A percentile compares a stretch with the other conserved stretches of the same genome.
Conservation (phyloP, 2,888 invertebrate genomes). For the Patella depressa region DNA sequence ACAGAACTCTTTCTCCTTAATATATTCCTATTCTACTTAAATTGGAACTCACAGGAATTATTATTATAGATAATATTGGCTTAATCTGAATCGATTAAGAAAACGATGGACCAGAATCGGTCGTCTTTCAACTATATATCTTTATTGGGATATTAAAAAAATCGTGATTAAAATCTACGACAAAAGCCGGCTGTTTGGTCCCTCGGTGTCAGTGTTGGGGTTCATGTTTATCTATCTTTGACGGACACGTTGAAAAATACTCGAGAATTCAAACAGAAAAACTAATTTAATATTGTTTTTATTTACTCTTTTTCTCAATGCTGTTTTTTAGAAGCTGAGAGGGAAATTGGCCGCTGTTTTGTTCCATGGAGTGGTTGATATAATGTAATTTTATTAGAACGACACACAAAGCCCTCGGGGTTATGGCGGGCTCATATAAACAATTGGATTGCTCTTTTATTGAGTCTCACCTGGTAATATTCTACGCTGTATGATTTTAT, state of each 20-base stretch:
- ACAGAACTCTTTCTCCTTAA: too few relatives aligned
- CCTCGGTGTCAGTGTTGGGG: not conserved
- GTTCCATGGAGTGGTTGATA: not conserved
- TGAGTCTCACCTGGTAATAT: not conserved
- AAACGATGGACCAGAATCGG: not conserved
- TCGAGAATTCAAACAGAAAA: not conserved
- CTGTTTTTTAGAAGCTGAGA: not conserved
- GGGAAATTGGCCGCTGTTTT: not conserved
- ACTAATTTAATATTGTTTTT: constrained; percentile 6
- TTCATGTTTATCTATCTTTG: not conserved
- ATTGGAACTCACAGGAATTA: constrained; percentile 3
- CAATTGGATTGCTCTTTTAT: constrained; percentile 1
- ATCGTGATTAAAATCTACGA: not conserved
- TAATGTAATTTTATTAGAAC: not conserved
- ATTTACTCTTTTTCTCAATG: not conserved
- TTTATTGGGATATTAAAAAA: not conserved
- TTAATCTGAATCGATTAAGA: not conserved
- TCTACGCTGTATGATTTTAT: constrained; percentile 4
- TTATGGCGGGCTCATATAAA: not conserved
- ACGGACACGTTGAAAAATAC: constrained; percentile 4
- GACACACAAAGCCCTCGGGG: not conserved
- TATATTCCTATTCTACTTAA: not conserved
- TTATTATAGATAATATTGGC: not conserved
- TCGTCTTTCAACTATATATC: not conserved
- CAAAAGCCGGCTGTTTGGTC: not conserved